phyloP scores from a whole-genome alignment of 1,140 invertebrate species.

The Spodoptera frugiperda region DNA sequence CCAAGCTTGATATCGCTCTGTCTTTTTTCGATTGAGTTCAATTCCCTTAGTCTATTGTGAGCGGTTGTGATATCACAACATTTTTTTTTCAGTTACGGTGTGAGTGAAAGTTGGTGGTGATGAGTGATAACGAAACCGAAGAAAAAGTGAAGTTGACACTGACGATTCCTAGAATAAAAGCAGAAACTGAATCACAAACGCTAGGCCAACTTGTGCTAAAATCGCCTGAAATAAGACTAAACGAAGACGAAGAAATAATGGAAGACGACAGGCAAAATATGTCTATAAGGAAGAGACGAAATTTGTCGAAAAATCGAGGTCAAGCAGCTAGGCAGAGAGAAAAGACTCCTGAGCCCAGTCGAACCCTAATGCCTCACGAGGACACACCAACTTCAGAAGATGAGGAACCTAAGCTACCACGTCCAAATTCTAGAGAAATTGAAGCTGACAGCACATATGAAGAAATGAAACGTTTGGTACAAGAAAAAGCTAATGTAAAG shows the following conservation, averaged over 20 bases:
- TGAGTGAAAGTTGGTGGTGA: constrained; percentile 53
- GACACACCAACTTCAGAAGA: constrained; percentile 84
- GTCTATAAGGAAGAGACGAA: constrained; percentile 84
- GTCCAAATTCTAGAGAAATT: constrained; percentile 74
- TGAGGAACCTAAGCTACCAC: constrained; percentile 71
- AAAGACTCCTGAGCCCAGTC: constrained; percentile 86
- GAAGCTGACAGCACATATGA: constrained; percentile 84
- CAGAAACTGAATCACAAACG: constrained; percentile 76
- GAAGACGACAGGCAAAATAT: constrained; percentile 79
- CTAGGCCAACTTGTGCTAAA: constrained; percentile 57
- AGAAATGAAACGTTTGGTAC: constrained; percentile 83
- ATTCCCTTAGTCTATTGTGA: constrained; percentile 51
- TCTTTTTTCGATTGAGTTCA: constrained; percentile 47
- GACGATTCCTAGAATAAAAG: constrained; percentile 71
- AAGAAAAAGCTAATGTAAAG: constrained; percentile 76
- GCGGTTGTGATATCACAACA: constrained; percentile 50
- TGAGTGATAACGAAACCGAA: constrained; percentile 66
- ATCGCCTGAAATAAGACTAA: constrained; percentile 56
- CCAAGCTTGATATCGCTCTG: constrained; percentile 53
- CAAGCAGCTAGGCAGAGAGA: constrained; percentile 84
- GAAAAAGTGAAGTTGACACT: constrained; percentile 51
- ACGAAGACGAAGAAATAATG: constrained; percentile 79
- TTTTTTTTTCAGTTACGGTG: constrained; percentile 67
- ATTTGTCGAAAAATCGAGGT: constrained; percentile 85
- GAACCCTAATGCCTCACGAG: constrained; percentile 73